phyloP scores from a whole-genome alignment of 2,797 vertebrate species.

The Podarcis siculus region DNA sequence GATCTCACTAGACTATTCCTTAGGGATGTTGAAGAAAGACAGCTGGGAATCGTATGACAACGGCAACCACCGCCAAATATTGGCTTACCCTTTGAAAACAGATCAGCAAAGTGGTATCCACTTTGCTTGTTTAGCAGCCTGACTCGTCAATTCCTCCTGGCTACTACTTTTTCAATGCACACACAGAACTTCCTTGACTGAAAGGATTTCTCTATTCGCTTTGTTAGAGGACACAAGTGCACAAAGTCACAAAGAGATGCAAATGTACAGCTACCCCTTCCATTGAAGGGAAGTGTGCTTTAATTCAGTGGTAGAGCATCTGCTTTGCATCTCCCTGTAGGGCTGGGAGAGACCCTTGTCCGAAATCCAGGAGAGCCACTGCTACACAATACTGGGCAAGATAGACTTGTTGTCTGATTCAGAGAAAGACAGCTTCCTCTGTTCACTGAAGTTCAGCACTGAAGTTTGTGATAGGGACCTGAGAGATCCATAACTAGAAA shows the following conservation, averaged over 20 bases:
- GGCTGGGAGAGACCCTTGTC: too few relatives aligned
- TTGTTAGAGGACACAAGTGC: not conserved
- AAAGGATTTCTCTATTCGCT: not conserved
- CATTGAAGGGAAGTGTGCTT: not conserved
- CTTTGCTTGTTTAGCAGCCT: not conserved
- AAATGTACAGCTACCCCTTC: not conserved
- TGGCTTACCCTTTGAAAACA: not conserved
- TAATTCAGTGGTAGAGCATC: too few relatives aligned
- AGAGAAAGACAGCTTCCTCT: too few relatives aligned
- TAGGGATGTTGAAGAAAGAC: not conserved
- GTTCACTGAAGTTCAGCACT: not conserved
- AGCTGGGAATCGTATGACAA: not conserved
- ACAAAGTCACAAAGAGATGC: not conserved
- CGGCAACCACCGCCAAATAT: not conserved
- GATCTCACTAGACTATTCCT: not conserved
- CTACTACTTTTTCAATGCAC: too few relatives aligned
- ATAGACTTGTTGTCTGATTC: too few relatives aligned
- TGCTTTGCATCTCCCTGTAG: too few relatives aligned
- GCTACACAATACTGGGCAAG: too few relatives aligned
- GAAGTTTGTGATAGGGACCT: too few relatives aligned
- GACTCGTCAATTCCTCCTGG: too few relatives aligned
- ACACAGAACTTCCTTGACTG: not conserved
- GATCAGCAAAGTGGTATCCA: not conserved
- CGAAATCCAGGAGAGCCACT: too few relatives aligned
- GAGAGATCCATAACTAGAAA: not conserved